phyloP scores from a whole-genome alignment of 1,140 invertebrate genomes.

The Drosophila varians region DNA sequence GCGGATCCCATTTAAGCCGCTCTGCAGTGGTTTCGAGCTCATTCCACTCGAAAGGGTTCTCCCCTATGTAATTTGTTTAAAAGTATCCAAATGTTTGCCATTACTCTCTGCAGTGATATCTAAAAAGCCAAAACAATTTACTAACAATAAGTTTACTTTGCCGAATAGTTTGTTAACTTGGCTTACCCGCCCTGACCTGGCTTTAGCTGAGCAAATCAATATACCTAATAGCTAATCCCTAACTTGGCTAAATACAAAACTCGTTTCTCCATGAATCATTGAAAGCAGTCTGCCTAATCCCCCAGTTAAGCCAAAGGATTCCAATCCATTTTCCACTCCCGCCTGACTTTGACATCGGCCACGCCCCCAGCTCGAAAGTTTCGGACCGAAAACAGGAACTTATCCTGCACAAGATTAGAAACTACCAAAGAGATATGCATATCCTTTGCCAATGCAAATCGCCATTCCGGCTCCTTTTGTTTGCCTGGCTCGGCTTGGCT shows the following conservation, averaged over 20 bases:
- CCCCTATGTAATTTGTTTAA: constrained; percentile 2
- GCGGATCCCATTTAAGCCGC: constrained; percentile 29
- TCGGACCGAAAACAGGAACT: constrained; percentile 21
- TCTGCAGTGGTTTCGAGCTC: constrained; percentile 2
- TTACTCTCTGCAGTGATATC: not conserved
- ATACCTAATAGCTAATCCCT: not conserved
- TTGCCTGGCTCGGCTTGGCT: constrained; percentile 36
- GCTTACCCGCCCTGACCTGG: not conserved
- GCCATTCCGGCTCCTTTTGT: constrained; percentile 15
- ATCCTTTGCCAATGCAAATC: constrained; percentile 41
- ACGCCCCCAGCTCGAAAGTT: constrained; percentile 22
- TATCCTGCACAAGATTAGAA: constrained; percentile 37
- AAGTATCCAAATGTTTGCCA: not conserved
- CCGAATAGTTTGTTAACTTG: not conserved
- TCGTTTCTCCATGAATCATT: constrained; percentile 33
- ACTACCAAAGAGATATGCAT: constrained; percentile 19
- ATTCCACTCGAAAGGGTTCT: not conserved
- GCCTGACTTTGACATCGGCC: constrained; percentile 33
- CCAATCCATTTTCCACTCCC: constrained; percentile 36
- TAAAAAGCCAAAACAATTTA: not conserved
- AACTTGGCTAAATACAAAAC: constrained; percentile 7
- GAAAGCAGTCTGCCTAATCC: constrained; percentile 15
- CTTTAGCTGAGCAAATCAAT: not conserved
- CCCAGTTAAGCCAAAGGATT: constrained; percentile 12
- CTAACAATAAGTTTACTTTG: not conserved